Conservation (phyloP, 2,888 invertebrate genomes). For the Coleophora deauratella region DNA sequence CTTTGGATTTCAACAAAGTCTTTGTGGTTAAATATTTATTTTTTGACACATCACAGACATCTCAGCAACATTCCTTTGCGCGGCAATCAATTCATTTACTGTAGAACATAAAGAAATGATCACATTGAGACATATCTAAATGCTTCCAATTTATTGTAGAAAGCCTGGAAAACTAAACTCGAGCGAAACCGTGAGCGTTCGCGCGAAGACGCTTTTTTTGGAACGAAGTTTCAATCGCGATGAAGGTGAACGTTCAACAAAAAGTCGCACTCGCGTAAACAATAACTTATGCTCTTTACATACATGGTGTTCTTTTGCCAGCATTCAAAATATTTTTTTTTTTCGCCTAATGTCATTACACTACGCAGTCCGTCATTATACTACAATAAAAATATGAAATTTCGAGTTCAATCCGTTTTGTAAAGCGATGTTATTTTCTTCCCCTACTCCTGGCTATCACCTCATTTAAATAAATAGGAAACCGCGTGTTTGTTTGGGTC, state of each 20-base stretch:
- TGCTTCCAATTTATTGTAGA: slow-evolving; percentile 20
- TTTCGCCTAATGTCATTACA: too few species aligned
- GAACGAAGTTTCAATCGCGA: slow-evolving; percentile 31
- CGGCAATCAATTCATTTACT: too few species aligned
- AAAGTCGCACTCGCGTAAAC: slow-evolving; percentile 36
- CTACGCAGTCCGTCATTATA: too few species aligned
- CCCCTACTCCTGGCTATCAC: too few species aligned
- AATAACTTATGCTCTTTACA: slow-evolving; percentile 46
- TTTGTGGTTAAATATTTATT: too few species aligned
- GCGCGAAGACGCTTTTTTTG: slow-evolving; percentile 28
- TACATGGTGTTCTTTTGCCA: neutral
- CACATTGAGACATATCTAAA: neutral
- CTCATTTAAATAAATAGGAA: too few species aligned
- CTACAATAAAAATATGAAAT: too few species aligned
- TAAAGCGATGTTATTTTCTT: slow-evolving; percentile 2
- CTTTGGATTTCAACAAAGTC: too few species aligned
- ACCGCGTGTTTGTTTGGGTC: too few species aligned
- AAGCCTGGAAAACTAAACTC: slow-evolving; percentile 33
- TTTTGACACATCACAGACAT: too few species aligned
- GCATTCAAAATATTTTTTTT: slow-evolving; percentile 22
- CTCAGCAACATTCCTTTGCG: too few species aligned
- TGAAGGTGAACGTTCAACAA: slow-evolving; percentile 39
- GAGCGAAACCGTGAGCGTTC: slow-evolving; percentile 57
- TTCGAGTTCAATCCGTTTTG: slow-evolving; percentile 5
- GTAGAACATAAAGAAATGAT: too few species aligned